phyloP scores from a whole-genome alignment of 2,888 invertebrate genomes.

The Trilocha varians region DNA sequence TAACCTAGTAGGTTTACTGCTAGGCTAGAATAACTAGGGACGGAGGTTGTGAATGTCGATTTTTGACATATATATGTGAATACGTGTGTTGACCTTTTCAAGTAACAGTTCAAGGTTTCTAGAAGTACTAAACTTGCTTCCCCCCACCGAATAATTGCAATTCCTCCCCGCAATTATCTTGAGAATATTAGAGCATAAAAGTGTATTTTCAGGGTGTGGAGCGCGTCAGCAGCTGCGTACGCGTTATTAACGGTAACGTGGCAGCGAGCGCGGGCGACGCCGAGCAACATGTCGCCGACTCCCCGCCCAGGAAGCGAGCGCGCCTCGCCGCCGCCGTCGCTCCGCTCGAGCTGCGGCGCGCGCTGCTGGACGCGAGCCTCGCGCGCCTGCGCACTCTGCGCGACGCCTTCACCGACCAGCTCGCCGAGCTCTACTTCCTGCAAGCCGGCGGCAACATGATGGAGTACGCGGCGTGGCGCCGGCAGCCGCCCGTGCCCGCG shows the following conservation, averaged over 20 bases:
- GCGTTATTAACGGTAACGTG: conserved; percentile 28
- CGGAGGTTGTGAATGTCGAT: too few relatives aligned
- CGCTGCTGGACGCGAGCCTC: conserved; percentile 81
- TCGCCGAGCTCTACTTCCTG: conserved; percentile 89
- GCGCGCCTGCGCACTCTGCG: conserved; percentile 78
- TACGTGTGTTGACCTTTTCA: too few relatives aligned
- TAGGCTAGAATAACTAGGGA: too few relatives aligned
- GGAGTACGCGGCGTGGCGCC: conserved; percentile 89
- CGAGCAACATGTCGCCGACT: conserved; percentile 30
- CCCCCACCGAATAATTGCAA: too few relatives aligned
- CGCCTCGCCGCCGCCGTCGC: conserved; percentile 22
- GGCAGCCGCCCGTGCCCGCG: conserved; percentile 83
- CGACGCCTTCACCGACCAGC: conserved; percentile 83
- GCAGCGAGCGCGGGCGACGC: conserved; percentile 17
- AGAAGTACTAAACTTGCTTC: too few relatives aligned
- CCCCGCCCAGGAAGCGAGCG: conserved; percentile 48
- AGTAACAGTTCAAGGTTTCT: too few relatives aligned
- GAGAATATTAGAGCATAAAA: not conserved
- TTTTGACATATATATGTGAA: too few relatives aligned
- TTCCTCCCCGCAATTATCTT: too few relatives aligned
- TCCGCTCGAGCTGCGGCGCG: conserved; percentile 70
- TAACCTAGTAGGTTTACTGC: too few relatives aligned
- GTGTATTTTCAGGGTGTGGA: conserved; percentile 43
- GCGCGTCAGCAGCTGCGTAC: conserved; percentile 33
- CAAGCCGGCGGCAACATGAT: conserved; percentile 90